A percentile compares a stretch with the other conserved stretches of the same genome.
These are phyloP conservation scores for Agapostemon virescens DNA, from an alignment of 2,888 invertebrate species.

Conservation along the genomic window DNA sequence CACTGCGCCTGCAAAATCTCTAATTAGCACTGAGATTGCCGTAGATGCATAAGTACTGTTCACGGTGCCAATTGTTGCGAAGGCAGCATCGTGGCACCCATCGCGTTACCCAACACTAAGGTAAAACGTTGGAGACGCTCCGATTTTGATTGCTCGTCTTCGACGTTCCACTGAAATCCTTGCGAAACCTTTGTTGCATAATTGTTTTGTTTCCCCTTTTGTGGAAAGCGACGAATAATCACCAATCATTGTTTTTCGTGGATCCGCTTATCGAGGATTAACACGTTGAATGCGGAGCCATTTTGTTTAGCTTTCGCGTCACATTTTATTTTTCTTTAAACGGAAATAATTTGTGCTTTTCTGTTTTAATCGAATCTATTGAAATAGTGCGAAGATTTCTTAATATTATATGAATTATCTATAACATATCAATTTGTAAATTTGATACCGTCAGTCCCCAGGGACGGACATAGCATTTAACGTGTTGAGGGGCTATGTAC, in stretches of 20 bases:
- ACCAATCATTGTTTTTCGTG: neutral
- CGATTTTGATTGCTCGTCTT: conserved; percentile 13
- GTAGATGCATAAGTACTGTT: conserved; percentile 60
- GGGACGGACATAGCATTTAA: too few relatives aligned
- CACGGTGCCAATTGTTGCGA: conserved; percentile 68
- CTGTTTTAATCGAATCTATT: too few relatives aligned
- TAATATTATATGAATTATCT: too few relatives aligned
- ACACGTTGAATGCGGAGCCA: too few relatives aligned
- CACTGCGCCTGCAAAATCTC: conserved; percentile 50
- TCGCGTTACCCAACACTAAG: conserved; percentile 49
- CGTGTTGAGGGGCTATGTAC: neutral
- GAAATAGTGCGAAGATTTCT: too few relatives aligned
- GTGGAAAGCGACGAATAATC: neutral
- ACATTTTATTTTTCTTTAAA: too few relatives aligned
- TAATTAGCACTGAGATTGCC: conserved; percentile 68
- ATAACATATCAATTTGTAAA: too few relatives aligned
- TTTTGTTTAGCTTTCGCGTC: too few relatives aligned
- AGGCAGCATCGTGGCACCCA: conserved; percentile 43
- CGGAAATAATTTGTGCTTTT: too few relatives aligned
- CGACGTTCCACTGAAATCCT: neutral
- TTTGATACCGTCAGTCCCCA: too few relatives aligned
- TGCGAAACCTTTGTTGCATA: conserved; percentile 27
- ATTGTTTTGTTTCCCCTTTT: conserved; percentile 3
- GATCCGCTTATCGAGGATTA: neutral
- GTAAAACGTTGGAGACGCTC: conserved; percentile 34